phyloP scores from a whole-genome alignment of 2,113 vertebrate genomes.

The Zootoca vivipara region DNA sequence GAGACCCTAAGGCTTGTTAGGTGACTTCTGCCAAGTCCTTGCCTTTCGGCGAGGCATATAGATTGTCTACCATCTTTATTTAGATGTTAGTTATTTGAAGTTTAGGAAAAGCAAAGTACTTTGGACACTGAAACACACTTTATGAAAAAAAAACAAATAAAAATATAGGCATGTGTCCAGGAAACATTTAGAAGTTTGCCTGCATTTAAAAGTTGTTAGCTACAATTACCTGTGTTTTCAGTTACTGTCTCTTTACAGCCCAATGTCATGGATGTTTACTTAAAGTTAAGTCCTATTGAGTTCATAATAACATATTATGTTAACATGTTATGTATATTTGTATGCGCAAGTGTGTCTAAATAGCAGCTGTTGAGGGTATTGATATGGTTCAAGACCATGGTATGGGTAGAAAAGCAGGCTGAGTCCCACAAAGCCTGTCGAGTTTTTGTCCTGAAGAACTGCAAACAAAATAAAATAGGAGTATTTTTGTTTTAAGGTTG shows the following conservation, averaged over 20 bases:
- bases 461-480: no score
- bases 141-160: not conserved
- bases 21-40: not conserved
- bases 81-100: not conserved
- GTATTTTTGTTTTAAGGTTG: no score
- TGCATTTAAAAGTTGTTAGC: not conserved
- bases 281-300: not conserved
- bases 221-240: conserved; percentile 6
- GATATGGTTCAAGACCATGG: not conserved
- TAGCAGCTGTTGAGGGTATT: no score
- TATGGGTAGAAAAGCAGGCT: not conserved
- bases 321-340: no score
- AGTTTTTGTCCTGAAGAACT: no score
- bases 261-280: not conserved
- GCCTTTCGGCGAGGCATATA: no score
- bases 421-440: no score
- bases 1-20: not conserved
- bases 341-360: not conserved
- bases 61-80: not conserved
- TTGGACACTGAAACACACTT: not conserved
- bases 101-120: not conserved
- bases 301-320: no score
- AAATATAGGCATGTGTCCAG: not conserved
- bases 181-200: not conserved
- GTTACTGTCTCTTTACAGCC: not conserved